Evolutionary conservation across 1,140 invertebrate species (phyloP), one percentile per base, ranked within the genome.

Genomic region (Drosophila sulfurigaster): DNA sequence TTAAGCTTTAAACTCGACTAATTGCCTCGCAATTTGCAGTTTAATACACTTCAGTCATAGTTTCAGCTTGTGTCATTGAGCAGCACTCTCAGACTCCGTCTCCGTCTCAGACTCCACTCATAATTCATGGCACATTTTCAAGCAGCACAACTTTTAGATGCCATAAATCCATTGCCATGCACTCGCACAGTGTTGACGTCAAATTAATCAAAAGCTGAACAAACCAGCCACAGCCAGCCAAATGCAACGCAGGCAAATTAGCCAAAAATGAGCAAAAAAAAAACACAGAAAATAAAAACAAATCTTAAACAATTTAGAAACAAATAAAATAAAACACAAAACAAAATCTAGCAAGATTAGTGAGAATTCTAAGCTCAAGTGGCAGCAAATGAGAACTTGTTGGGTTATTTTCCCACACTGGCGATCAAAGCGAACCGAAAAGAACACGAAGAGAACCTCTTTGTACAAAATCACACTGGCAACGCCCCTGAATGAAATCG

Each of bases 401-500:
- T 69, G 45, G 41, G 58, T 87, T 82, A 57, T 81, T 78, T 87
- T 87, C 85, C 83, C 82, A 86, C 82, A 86, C 68, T 79, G 45
- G 54, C 60, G 83, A 87, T 87, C 83, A 87, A 87, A 87, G 83
- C 76, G 41, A 62, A 71, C 76, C 46, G 60, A 79, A 68, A 64
- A 75, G 38, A 66, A 58, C 35, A 48, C 16, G 46, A 41, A 49
- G 57, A 69, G 64, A 82, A 71, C 75, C 71, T 82, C 71, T 82
- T 82, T 79, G 57, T 78, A 73, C 81, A 83, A 83, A 25, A 77
- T 83, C 81, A 75, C 64, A 62, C 20, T 3, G 80, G 66, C 83
- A 88, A 87, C 83, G 83, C 83, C 83, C 83, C 80, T 78, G 85
- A 87, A 78, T 85, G 78, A 79, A 88, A 88, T 89, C 83, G 81